Percentiles rank a stretch among this genome's conserved stretches.
Conservation (phyloP, 53 echinoderm and acorn worm genomes). For the Mesocentrotus franciscanus region DNA sequence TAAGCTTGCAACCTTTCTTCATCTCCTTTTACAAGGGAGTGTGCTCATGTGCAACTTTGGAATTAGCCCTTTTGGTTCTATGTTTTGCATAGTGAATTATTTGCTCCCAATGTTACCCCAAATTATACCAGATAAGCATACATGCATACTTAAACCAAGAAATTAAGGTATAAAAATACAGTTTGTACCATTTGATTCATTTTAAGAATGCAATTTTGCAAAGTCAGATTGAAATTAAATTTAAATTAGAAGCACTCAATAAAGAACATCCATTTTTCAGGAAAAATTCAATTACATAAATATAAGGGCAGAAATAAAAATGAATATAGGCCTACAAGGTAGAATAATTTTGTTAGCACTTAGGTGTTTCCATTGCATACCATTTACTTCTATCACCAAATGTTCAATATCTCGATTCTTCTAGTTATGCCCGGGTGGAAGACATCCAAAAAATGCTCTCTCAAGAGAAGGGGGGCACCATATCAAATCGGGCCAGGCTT, state of each 20-base stretch:
- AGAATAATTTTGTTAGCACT: too few species aligned
- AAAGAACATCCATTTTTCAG: too few species aligned
- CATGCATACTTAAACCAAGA: neutral
- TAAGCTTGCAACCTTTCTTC: conserved; percentile 30
- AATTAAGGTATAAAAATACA: neutral
- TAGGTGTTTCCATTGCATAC: too few species aligned
- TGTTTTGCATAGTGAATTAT: neutral
- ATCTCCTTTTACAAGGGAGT: neutral
- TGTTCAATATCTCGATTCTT: neutral
- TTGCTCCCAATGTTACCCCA: neutral
- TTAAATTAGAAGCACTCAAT: too few species aligned
- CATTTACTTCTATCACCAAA: neutral
- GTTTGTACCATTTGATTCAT: neutral
- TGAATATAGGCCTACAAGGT: too few species aligned
- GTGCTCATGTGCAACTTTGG: neutral
- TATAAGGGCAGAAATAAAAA: too few species aligned
- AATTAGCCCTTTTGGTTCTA: neutral
- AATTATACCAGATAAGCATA: neutral
- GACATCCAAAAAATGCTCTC: conserved; percentile 47
- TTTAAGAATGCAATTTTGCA: neutral
- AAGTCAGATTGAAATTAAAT: neutral
- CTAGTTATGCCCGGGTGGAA: conserved; percentile 56
- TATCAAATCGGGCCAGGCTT: conserved; percentile 80
- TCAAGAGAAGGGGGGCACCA: conserved; percentile 73
- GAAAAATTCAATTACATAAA: too few species aligned